Evolutionary conservation across 2,113 vertebrate species (phyloP).

Genomic region (Cettia cetti): DNA sequence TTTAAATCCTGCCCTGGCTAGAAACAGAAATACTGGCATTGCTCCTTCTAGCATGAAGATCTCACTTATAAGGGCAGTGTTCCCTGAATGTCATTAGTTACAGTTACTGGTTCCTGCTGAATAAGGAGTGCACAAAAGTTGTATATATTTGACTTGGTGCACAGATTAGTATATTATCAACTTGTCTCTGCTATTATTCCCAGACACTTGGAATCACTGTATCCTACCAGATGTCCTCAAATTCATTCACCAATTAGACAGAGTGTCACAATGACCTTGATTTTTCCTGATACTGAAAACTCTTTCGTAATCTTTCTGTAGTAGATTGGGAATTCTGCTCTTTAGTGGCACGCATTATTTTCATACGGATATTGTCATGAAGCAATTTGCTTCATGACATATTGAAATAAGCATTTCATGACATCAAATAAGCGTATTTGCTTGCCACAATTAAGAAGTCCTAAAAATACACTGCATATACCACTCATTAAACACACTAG

Average conservation of each 20-base stretch:
- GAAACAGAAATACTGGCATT: slow-evolving; percentile 41
- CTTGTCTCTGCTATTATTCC: neutral
- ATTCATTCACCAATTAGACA: neutral
- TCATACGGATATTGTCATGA: neutral
- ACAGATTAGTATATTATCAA: slow-evolving; percentile 11
- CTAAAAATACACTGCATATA: neutral
- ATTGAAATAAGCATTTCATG: neutral
- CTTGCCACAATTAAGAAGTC: neutral
- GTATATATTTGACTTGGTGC: neutral
- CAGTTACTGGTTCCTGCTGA: slow-evolving; percentile 39
- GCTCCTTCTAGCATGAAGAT: slow-evolving; percentile 55
- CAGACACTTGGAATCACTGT: neutral
- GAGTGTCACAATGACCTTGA: neutral
- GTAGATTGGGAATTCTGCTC: neutral
- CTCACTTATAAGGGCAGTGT: slow-evolving; percentile 40
- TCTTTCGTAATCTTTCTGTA: neutral
- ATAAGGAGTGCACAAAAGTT: slow-evolving; percentile 12
- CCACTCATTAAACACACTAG: neutral
- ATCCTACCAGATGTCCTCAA: neutral
- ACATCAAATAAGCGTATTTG: neutral
- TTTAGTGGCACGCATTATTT: neutral
- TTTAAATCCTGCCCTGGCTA: slow-evolving; percentile 25
- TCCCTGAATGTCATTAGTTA: slow-evolving; percentile 63
- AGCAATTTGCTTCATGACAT: neutral
- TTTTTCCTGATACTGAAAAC: neutral